Conservation (phyloP, 2,113 vertebrate genomes). For the Malaclemys terrapin region DNA sequence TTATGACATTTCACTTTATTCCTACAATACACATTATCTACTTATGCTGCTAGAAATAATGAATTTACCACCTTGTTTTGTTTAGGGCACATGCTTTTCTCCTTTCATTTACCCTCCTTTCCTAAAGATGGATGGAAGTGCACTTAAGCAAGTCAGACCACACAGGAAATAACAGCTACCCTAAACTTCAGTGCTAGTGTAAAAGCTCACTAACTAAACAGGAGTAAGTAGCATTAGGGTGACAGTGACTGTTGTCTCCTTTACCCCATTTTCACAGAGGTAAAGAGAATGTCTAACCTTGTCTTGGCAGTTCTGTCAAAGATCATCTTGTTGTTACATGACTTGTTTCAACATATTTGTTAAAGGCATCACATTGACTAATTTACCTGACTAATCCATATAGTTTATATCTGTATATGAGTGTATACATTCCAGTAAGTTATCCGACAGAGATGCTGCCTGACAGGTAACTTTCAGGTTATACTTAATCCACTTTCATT, state of each 20-base stretch:
- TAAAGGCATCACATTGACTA: not conserved
- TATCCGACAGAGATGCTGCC: not conserved
- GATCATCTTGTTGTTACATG: not conserved
- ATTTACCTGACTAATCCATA: rapidly evolving
- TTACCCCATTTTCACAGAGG: not conserved
- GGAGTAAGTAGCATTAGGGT: not conserved
- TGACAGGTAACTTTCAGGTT: not conserved
- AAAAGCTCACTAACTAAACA: not conserved
- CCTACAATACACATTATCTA: not conserved
- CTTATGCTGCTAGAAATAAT: not conserved
- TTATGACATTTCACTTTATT: not conserved
- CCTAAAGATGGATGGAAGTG: not conserved
- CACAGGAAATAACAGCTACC: not conserved
- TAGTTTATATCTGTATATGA: not conserved
- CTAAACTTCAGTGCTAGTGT: not conserved
- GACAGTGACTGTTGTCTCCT: not conserved
- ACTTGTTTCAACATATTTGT: not conserved
- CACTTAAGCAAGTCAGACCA: not conserved
- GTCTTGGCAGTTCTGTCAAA: not conserved
- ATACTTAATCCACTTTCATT: not conserved
- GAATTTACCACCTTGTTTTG: not conserved
- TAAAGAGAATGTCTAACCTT: not conserved
- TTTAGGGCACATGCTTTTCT: not conserved
- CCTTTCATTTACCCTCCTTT: conserved; percentile 21
- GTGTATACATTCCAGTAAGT: not conserved